Conservation (phyloP, 1,140 invertebrate genomes). For the Pseudobourletiella spinata region DNA sequence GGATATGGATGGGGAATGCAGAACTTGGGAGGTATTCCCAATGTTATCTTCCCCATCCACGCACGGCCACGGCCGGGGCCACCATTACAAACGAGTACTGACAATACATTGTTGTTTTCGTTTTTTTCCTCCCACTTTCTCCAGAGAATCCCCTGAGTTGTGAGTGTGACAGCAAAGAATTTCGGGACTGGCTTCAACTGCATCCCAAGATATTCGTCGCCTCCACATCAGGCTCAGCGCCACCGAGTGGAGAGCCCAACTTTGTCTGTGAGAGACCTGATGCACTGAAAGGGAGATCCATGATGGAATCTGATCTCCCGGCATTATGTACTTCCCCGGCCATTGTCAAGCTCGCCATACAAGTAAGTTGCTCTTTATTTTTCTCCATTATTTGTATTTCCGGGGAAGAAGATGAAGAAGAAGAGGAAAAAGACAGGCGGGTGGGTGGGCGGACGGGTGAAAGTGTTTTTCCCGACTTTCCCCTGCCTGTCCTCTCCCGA, state of each 20-base stretch:
- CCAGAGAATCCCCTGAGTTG: slow-evolving; percentile 35
- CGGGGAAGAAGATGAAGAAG: neutral
- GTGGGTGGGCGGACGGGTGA: too few relatives aligned
- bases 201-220: slow-evolving; percentile 34
- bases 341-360: slow-evolving; percentile 35
- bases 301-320: slow-evolving; percentile 33
- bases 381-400: neutral
- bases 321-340: slow-evolving; percentile 32
- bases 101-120: neutral
- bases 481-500: too few relatives aligned
- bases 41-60: neutral
- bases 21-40: neutral
- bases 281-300: slow-evolving; percentile 22
- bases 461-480: too few relatives aligned
- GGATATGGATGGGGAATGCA: too few relatives aligned
- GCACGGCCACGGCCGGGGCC: too few relatives aligned
- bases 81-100: too few relatives aligned
- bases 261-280: slow-evolving; percentile 34
- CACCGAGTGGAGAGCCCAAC: slow-evolving; percentile 16
- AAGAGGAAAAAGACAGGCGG: neutral
- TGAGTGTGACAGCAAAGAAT: slow-evolving; percentile 34
- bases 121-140: slow-evolving; percentile 1
- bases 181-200: slow-evolving; percentile 35
- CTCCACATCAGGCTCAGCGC: slow-evolving; percentile 6
- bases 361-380: slow-evolving; percentile 18